Evolutionary conservation across 2,113 vertebrate genomes (phyloP), one percentile per base, ranked within the genome.

Genomic region (Colinus virginianus): DNA sequence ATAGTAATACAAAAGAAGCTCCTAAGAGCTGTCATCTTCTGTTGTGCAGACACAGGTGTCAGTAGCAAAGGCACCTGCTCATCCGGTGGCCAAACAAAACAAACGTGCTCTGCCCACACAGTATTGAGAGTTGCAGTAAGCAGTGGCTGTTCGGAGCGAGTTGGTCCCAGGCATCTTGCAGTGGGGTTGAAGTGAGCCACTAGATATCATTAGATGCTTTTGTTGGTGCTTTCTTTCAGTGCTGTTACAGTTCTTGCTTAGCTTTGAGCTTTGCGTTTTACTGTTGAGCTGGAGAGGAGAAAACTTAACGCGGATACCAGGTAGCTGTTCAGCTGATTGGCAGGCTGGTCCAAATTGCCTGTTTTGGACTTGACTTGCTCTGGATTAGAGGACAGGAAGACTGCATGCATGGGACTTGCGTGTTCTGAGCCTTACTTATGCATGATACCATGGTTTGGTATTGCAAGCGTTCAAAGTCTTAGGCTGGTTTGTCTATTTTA

Each of bases 221-320:
- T 87, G 42, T 38, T 61, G 72, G 72, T 77, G 19, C 32, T 89
- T 78, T 55, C 55, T 76, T 84, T 84, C 25, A 48, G 20, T 74
- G 85, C 34, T 80, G 34, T 22, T 40, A 6, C 59, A 32, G 72
- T 87, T 94, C 36, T 55, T 72, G 48, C 62, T 88, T 59, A 78
- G 38, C 64, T 81, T 82, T 78, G 45, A 89, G 67, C 32, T 58
- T 94, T 86, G n/a, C 67, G 78, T 81, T 90, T 48, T 76, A n/a
- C 62, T 84, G 48, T 90, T 42, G 34, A 95, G 51, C 14, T 30
- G 72, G 51, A 28, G 75, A 45, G 63, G 42, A 55, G 59, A 43
- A 43, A 38, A n/a, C 68, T 55, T 80, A 43, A 43, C 34, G 59
- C 20, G 75, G 86, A 64, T 71, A 71, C 26, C n/a, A 45, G n/a